Evolutionary conservation across 2,888 invertebrate species (phyloP).

Genomic region (Calameuta pallipes): DNA sequence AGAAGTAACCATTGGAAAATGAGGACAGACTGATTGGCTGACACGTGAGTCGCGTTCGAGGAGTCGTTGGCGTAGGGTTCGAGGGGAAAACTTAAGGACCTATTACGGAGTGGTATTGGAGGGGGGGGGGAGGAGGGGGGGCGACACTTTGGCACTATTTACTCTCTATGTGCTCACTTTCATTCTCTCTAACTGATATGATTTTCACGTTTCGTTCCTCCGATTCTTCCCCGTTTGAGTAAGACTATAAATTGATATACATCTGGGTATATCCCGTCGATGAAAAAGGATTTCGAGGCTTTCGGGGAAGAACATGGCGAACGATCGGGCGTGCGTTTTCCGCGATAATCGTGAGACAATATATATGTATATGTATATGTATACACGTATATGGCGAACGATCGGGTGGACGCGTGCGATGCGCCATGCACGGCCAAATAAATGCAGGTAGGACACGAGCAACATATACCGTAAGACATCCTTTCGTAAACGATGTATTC

Average conservation of each 20-base stretch:
- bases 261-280: not conserved
- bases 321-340: not conserved
- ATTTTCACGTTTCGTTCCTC: conserved; percentile 22
- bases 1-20: not conserved
- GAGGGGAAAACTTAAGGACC: not conserved
- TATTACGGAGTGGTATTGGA: not conserved
- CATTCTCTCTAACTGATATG: conserved; percentile 31
- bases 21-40: not conserved
- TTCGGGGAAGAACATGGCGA: not conserved
- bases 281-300: not conserved
- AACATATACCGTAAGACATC: conserved; percentile 36
- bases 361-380: not conserved
- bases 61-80: not conserved
- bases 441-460: conserved; percentile 49
- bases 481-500: conserved; percentile 45
- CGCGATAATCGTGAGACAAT: not conserved
- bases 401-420: not conserved
- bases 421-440: conserved; percentile 31
- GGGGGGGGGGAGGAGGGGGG: conserved; percentile 13
- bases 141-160: conserved; percentile 39
- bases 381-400: not conserved
- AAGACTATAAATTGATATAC: not conserved
- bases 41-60: not conserved
- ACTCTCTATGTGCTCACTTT: conserved; percentile 21
- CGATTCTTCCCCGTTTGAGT: conserved; percentile 15